Base-by-base conservation (phyloP, 2,888 invertebrate genomes). In the Euproctis similis region DNA sequence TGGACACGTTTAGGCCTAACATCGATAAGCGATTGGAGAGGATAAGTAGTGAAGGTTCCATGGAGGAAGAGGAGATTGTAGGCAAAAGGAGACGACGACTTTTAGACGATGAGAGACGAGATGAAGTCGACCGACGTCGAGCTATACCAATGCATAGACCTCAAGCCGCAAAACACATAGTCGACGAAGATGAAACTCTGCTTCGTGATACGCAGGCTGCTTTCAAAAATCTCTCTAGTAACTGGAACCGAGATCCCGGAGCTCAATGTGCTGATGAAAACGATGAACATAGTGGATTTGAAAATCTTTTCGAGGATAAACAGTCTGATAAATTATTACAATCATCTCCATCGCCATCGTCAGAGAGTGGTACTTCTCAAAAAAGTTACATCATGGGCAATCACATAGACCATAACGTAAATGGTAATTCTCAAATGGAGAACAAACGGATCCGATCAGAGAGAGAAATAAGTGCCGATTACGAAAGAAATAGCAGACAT, bases 171-270 rank as follows among this genome's bases (percentile, higher is more conserved):
- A 68, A 73, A 37, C 72, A 54, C 33, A 35, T 73, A 20, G 65
- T 70, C 21, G 90, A 90, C 50, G 93, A 93, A 51, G 92, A 94
- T 59, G 95, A 95, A 65, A 91, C 90, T 0, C 86, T 94, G 30
- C 93, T 96, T 39, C 86, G 93, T 27, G 95, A 96, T 69, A 95
- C 96, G 2, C 95, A 95, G 65, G 93, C 93, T 1, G 95, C 95
- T 0, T 71, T 96, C 14, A 93, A 93, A 66, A 92, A 92, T 47
- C 77, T 96, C n/a, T 94, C 95, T 0, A 94, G 93, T 8, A 93
- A 91, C 64, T 94, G 94, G 92, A 89, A 91, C 4, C 67, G 72
- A n/a, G 92, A 92, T 12, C 87, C 87, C 4, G 87, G 88, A 16
- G 59, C 85, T 5, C 90, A 90, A 53, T 89, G 89, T 30, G 77